Evolutionary conservation across 2,113 vertebrate species (phyloP).

Genomic region (Rhizomys pruinosus): DNA sequence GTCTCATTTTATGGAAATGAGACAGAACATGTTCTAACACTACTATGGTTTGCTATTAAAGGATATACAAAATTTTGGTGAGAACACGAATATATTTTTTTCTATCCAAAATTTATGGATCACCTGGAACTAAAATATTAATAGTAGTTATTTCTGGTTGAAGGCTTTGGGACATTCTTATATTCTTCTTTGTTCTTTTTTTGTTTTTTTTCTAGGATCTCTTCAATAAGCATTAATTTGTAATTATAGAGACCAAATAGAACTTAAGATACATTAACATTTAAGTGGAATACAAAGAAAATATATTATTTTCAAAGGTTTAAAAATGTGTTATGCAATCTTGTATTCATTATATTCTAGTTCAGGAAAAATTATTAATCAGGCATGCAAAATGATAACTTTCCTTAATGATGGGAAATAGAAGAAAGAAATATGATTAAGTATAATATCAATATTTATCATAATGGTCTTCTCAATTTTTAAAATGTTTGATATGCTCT

Average conservation of each 20-base stretch:
- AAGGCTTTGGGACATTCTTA: background rate
- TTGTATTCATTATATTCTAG: conserved; percentile 52
- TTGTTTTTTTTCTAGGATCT: background rate
- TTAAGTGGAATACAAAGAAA: conserved; percentile 47
- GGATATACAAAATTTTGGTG: conserved; percentile 4
- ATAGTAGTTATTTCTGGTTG: background rate
- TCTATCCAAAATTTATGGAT: background rate
- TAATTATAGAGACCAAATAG: conserved; percentile 7
- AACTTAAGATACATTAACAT: conserved; percentile 39
- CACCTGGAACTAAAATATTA: background rate
- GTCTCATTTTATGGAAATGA: background rate
- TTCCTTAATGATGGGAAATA: conserved; percentile 66
- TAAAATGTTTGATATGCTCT: conserved; percentile 54
- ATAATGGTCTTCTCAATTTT: conserved; percentile 56
- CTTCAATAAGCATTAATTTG: background rate
- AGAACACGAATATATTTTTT: conserved; percentile 25
- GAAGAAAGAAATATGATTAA: conserved; percentile 56
- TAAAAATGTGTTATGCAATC: conserved; percentile 2
- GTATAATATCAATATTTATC: conserved; percentile 51
- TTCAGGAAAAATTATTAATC: conserved; percentile 70
- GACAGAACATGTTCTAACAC: background rate
- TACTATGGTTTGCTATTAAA: background rate
- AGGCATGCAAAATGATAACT: conserved; percentile 52
- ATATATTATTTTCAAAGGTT: conserved; percentile 23
- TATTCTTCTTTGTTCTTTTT: conserved; percentile 14